Percentiles rank a stretch among this genome's conserved stretches.
phyloP scores from a whole-genome alignment of 2,113 vertebrate genomes.

The Laticauda laticaudata region DNA sequence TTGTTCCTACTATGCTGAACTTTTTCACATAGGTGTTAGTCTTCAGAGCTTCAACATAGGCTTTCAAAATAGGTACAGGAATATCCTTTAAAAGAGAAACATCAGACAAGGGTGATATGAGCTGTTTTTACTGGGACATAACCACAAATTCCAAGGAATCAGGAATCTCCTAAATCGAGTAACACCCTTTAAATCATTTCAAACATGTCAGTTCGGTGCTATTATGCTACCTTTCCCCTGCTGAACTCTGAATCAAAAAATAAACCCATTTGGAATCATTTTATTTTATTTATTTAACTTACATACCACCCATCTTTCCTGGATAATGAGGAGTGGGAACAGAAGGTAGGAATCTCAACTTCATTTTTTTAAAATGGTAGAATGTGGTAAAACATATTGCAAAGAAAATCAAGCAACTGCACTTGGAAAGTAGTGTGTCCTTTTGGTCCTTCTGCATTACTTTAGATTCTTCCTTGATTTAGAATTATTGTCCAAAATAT shows the following conservation, averaged over 20 bases:
- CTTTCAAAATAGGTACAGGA: slow-evolving; percentile 87
- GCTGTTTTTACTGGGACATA: neutral
- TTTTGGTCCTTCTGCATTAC: neutral
- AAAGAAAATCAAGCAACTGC: neutral
- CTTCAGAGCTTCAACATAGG: slow-evolving; percentile 87
- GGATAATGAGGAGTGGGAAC: neutral
- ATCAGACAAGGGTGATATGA: neutral
- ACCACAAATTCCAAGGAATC: neutral
- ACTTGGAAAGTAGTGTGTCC: neutral
- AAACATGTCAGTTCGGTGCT: no score
- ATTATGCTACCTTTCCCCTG: neutral
- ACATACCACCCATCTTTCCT: neutral
- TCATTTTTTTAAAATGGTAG: neutral
- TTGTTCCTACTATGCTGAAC: slow-evolving; percentile 93
- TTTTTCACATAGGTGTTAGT: slow-evolving; percentile 87
- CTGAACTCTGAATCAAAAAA: neutral
- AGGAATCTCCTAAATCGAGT: neutral
- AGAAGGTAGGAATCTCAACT: neutral
- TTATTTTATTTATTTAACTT: neutral
- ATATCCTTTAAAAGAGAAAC: slow-evolving; percentile 81
- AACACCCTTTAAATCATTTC: neutral
- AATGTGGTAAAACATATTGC: neutral
- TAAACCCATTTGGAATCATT: neutral
- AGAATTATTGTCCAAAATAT: neutral
- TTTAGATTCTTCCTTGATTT: neutral